phyloP scores from a whole-genome alignment of 2,113 vertebrate genomes.

The Chamaea fasciata region DNA sequence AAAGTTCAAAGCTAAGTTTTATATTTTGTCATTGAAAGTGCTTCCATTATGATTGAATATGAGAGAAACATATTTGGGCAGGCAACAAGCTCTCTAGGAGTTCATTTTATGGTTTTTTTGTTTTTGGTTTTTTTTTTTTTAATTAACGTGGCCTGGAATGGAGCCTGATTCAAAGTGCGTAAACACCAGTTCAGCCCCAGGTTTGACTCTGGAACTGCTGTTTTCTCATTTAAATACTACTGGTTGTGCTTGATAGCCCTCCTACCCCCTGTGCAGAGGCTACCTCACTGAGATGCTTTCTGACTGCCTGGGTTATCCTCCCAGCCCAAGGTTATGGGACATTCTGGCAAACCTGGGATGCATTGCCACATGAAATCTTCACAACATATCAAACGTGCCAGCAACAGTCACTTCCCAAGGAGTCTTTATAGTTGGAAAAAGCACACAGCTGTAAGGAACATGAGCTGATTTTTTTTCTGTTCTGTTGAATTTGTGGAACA shows the following conservation, averaged over 20 bases:
- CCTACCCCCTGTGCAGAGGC: not conserved
- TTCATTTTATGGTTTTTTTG: not conserved
- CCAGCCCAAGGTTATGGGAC: not conserved
- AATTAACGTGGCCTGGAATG: not conserved
- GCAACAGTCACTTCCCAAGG: not conserved
- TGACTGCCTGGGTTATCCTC: not conserved
- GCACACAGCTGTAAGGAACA: not conserved
- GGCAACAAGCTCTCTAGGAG: not conserved
- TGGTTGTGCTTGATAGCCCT: not conserved
- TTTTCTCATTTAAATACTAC: not conserved
- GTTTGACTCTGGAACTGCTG: not conserved
- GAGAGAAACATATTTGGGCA: not conserved
- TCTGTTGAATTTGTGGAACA: not conserved
- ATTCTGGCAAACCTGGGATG: not conserved
- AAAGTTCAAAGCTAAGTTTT: not conserved
- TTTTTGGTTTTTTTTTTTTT: not conserved
- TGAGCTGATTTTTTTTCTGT: not conserved
- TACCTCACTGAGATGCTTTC: not conserved
- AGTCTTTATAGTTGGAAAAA: not conserved
- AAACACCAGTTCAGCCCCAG: not conserved
- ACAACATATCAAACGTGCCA: not conserved
- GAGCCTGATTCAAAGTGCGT: not conserved
- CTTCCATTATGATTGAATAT: not conserved
- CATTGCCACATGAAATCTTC: not conserved
- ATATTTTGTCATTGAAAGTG: not conserved